Conservation (phyloP, 2,797 vertebrate species). For the Tragopan temminckii region DNA sequence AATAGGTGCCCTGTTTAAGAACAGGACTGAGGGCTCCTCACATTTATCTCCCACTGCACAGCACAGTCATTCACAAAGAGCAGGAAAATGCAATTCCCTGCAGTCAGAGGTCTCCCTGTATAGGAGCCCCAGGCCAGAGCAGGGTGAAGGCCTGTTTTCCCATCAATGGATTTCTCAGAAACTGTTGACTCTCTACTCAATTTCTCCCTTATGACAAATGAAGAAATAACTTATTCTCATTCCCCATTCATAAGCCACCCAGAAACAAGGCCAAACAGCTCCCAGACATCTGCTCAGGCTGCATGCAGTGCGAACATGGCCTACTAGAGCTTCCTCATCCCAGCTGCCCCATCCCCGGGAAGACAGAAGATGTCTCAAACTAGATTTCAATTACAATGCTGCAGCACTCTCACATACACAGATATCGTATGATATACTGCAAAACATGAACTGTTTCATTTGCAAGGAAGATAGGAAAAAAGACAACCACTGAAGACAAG, state of each 20-base stretch:
- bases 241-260: slow-evolving; percentile 37
- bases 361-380: neutral
- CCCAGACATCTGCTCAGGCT: neutral
- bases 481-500: neutral
- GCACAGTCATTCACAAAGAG: neutral
- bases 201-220: neutral
- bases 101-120: neutral
- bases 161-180: slow-evolving; percentile 7
- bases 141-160: neutral
- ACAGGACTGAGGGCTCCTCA: neutral
- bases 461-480: neutral
- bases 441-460: neutral
- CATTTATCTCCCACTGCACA: neutral
- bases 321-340: neutral
- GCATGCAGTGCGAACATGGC: neutral
- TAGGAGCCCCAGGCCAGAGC: neutral
- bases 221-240: slow-evolving; percentile 49
- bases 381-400: neutral
- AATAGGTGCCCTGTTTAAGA: neutral
- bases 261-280: slow-evolving; percentile 60
- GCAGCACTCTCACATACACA: fast-evolving
- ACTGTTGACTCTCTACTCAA: neutral
- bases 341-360: neutral
- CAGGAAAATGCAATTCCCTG: neutral
- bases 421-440: neutral